Conservation (phyloP, 2,888 invertebrate species). For the Ernsta delagoae region DNA sequence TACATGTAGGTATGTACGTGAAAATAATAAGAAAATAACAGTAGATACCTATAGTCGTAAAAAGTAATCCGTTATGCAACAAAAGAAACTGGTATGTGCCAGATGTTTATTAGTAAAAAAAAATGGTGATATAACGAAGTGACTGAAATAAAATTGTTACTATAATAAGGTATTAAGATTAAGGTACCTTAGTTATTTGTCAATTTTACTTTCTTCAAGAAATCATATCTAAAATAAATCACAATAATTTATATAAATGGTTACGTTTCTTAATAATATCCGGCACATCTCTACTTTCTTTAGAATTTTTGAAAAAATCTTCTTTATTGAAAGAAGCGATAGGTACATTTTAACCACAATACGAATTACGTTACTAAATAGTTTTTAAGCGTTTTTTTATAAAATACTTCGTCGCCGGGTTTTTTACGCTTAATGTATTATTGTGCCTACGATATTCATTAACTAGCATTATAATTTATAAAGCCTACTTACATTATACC, state of each 20-base stretch:
- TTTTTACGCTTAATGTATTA: slow-evolving; percentile 66
- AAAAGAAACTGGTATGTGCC: no score
- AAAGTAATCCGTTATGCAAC: background rate
- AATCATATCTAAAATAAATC: background rate
- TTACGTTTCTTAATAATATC: background rate
- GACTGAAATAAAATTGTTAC: no score
- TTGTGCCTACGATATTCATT: slow-evolving; percentile 70
- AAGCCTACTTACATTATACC: slow-evolving; percentile 77
- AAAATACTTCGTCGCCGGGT: slow-evolving; percentile 77
- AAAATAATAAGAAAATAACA: no score
- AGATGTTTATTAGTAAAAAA: no score
- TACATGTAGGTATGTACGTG: background rate
- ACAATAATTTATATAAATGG: background rate
- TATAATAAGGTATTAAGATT: no score
- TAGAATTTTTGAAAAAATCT: slow-evolving; percentile 57
- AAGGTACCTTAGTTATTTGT: no score
- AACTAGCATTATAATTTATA: slow-evolving; percentile 83
- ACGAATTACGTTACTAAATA: slow-evolving; percentile 68
- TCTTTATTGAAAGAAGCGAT: slow-evolving; percentile 47
- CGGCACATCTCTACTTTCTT: slow-evolving; percentile 12
- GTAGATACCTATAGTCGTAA: background rate
- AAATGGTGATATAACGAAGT: no score
- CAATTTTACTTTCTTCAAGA: background rate
- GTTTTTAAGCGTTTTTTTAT: slow-evolving; percentile 71
- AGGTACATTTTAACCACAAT: slow-evolving; percentile 45